phyloP scores from a whole-genome alignment of 2,888 invertebrate species.

The Micropterix aruncella region DNA sequence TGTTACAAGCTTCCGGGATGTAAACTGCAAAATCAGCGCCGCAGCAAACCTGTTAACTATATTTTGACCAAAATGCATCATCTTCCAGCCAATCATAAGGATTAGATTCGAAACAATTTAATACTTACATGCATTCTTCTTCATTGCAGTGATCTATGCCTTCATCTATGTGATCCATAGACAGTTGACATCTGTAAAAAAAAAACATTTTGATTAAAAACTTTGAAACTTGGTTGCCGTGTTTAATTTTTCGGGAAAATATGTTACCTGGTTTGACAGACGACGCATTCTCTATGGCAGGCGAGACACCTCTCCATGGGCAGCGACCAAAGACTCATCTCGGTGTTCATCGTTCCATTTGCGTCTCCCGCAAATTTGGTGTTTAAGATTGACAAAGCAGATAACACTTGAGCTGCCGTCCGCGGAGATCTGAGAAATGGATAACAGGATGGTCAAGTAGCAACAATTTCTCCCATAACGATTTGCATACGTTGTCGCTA shows the following conservation, averaged over 20 bases:
- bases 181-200: conserved; percentile 42
- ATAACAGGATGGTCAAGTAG: no score
- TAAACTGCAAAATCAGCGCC: no score
- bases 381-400: neutral
- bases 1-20: no score
- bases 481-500: no score
- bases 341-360: neutral
- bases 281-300: neutral
- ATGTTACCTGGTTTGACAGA: neutral
- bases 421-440: conserved; percentile 35
- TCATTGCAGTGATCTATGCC: conserved; percentile 40
- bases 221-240: no score
- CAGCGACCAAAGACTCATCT: neutral
- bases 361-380: neutral
- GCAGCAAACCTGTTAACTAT: no score
- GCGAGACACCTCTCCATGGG: neutral
- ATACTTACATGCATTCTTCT: conserved; percentile 21
- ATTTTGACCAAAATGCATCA: no score
- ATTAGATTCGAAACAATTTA: conserved; percentile 3
- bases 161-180: conserved; percentile 52
- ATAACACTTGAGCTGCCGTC: neutral
- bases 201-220: no score
- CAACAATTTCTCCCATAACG: no score
- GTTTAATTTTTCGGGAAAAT: no score
- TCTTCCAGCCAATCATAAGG: no score